A percentile compares a stretch with the other conserved stretches of the same genome.
Evolutionary conservation across 2,888 invertebrate genomes (phyloP).

Genomic region (Watsonalla binaria): DNA sequence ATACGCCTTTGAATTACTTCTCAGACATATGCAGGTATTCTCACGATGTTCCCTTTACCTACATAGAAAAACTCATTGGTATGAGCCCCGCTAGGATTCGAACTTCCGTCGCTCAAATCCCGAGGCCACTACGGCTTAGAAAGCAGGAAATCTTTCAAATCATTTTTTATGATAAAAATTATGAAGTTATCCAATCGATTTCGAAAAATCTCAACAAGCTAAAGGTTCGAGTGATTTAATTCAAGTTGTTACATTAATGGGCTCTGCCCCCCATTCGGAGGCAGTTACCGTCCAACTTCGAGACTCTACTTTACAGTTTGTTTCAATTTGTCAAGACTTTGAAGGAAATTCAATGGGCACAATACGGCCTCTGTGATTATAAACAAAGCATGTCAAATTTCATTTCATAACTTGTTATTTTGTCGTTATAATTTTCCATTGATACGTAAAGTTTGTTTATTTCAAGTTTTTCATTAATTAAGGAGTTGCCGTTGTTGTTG

Average conservation of each 20-base stretch:
- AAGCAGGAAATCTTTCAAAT: no score
- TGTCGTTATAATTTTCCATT: slow-evolving; percentile 15
- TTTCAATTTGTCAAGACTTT: slow-evolving; percentile 65
- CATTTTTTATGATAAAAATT: no score
- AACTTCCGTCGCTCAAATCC: no score
- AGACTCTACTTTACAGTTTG: slow-evolving; percentile 64
- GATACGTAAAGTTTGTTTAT: slow-evolving; percentile 15
- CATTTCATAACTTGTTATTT: slow-evolving; percentile 26
- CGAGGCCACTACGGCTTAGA: no score
- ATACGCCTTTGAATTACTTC: no score
- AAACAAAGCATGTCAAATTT: slow-evolving; percentile 56
- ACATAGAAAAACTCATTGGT: no score
- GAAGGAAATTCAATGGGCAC: slow-evolving; percentile 59
- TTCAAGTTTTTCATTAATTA: not conserved
- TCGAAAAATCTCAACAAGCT: slow-evolving; percentile 39
- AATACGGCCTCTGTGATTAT: slow-evolving; percentile 46
- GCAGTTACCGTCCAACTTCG: slow-evolving; percentile 49
- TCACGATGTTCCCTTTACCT: no score
- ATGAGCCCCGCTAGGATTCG: no score
- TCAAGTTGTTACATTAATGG: slow-evolving; percentile 69
- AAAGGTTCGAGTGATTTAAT: slow-evolving; percentile 62
- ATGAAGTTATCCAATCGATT: slow-evolving; percentile 15
- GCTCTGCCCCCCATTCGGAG: slow-evolving; percentile 52
- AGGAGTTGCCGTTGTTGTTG: not conserved
- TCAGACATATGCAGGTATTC: no score